Evolutionary conservation across 2,888 invertebrate genomes (phyloP).

Genomic region (Drosophila robusta): DNA sequence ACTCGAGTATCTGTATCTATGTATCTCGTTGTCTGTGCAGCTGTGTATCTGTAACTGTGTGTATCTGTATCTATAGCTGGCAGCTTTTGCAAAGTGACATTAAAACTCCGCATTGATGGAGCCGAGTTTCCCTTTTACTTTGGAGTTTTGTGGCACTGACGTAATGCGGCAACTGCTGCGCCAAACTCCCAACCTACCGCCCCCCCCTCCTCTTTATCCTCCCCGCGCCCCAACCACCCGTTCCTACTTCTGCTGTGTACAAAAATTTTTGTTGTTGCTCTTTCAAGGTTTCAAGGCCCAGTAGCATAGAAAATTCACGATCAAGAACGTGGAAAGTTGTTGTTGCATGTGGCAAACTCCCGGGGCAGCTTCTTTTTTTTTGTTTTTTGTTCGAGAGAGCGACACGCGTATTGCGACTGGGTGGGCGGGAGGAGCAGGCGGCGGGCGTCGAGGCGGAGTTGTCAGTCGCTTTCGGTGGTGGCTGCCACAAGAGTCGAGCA

Average conservation of each 20-base stretch:
- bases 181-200: constrained; percentile 50
- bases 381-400: constrained; percentile 61
- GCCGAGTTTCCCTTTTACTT: constrained; percentile 79
- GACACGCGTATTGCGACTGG: constrained; percentile 66
- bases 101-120: constrained; percentile 51
- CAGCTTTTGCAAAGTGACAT: constrained; percentile 30
- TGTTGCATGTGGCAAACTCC: constrained; percentile 44
- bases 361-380: not conserved
- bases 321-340: constrained; percentile 84
- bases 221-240: constrained; percentile 3
- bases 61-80: constrained; percentile 32
- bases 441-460: constrained; percentile 63
- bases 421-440: constrained; percentile 19
- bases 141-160: constrained; percentile 65
- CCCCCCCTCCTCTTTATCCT: not conserved
- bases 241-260: constrained; percentile 25
- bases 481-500: constrained; percentile 22
- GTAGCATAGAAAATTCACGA: constrained; percentile 84
- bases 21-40: constrained; percentile 27
- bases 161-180: constrained; percentile 76
- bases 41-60: constrained; percentile 35
- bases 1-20: constrained; percentile 39
- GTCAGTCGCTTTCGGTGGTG: constrained; percentile 56
- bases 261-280: constrained; percentile 46
- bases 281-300: constrained; percentile 82